These are phyloP conservation scores for Acrocephalus scirpaceus DNA, from an alignment of 2,797 vertebrate species.

Conservation along the genomic window DNA sequence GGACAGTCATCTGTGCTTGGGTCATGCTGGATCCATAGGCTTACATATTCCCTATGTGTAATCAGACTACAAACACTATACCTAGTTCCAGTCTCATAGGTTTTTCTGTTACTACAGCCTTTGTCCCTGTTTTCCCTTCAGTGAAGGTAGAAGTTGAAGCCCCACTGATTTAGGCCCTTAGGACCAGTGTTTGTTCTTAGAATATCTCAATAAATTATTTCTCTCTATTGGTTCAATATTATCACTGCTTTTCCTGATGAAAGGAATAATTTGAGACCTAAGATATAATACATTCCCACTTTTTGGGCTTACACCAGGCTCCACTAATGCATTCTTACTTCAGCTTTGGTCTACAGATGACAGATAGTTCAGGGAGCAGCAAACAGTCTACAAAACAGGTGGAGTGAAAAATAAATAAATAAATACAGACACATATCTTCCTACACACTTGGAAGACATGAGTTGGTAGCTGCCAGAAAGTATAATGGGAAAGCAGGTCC, in stretches of 20 bases:
- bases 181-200: not conserved
- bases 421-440: not conserved
- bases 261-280: not conserved
- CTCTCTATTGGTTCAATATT: not conserved
- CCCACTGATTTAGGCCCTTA: not conserved
- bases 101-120: not conserved
- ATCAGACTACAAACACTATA: not conserved
- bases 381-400: not conserved
- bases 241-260: not conserved
- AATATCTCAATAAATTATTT: not conserved
- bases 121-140: not conserved
- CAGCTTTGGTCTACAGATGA: not conserved
- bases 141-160: not conserved
- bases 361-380: not conserved
- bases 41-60: not conserved
- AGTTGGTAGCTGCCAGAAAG: not conserved
- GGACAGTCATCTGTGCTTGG: not conserved
- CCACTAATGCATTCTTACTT: not conserved
- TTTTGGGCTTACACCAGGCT: not conserved
- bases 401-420: not conserved
- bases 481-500: not conserved
- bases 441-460: not conserved
- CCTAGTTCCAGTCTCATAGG: not conserved
- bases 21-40: not conserved
- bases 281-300: not conserved